Base-by-base conservation (phyloP, 2,888 invertebrate species). In the Conus canariensis region DNA sequence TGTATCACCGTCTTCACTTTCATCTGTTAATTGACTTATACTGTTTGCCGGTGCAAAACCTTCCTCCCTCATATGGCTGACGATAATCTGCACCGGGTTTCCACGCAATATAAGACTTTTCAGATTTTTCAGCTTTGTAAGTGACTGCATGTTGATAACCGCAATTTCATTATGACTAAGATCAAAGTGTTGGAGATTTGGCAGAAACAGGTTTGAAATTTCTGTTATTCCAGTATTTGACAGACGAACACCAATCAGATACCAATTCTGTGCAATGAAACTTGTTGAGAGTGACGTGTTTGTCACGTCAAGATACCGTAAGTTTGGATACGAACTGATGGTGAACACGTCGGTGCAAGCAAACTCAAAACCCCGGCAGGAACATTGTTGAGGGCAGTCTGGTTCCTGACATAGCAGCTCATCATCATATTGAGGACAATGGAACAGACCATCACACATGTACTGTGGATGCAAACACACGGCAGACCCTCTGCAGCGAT, bases 371-470 rank as follows among this genome's bases (percentile, higher is more conserved):
- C 77, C 88, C 16, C 77, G 88, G 30, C 88, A 88, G 16, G 45
- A 14, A 58, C 88, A 88, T 6, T 2, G 77, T 16, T 58, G 8
- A 59, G 88, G 88, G 45, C 88, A 88, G 45, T 14, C 30, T n/a
- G n/a, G 88, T 58, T 77, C 58, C 12, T 77, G 30, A 58, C 88
- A 88, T 45, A 86, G 30, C 67, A 45, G 45, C 25, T 86, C 86
- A 60, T 86, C 86, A 22, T 86, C 86, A 45, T 85, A 60, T 56
- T 60, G 85, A 16, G 85, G 85, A 25, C 85, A 85, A 12, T 85
- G 85, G n/a, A 60, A 60, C 9, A 85, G 10, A 25, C 60, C 85
- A 14, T 85, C 85, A 60, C 85, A 85, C 85, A 85, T 56, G 45
- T 70, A 56, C 7, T 87, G 19, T 25, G 87, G 74, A 30, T 87